Base-by-base conservation (phyloP, 2,888 invertebrate species). In the Steromphala cineraria region DNA sequence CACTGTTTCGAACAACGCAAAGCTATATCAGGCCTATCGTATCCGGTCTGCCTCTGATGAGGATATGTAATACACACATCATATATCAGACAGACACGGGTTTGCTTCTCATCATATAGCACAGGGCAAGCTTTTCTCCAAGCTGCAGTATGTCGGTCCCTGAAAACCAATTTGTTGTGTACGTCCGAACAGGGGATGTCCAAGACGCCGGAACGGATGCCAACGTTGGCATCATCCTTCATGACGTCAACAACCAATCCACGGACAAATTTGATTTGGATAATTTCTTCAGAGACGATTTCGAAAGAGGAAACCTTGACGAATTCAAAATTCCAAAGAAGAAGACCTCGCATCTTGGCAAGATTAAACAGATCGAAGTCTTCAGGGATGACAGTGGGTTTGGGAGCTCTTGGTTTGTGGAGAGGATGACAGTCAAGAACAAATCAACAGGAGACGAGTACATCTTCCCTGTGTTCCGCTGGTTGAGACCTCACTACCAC, bases 111-210 rank as follows among this genome's bases (percentile, higher is more conserved):
- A 10, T 13, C 5, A 10, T 10, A 13, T 10, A 8, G 13, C 46
- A 46, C 46, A 46, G 46, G 46, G 1, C 36, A 36, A 3, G 36
- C 3, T 36, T 36, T 8, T 5, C 46, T 46, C 10, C 46, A 1
- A 46, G 53, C 53, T 53, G 5, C 24, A 31, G 17, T 19, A 46
- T 46, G 53, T 21, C 28, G 24, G 8, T 28, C 62, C 4, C 28
- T 28, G 8, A 21, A 13, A 24, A 62, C 10, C 28, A 62, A 53
- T 87, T 87, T 74, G 76, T 84, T n/a, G 87, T 94, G 15, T 91
- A 91, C 75, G 93, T 94, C 15, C 91, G 91, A 53, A 94, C 94
- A 0, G 94, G 94, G 0, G 94, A 94, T 84, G 89, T 91, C n/a
- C 92, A 91, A 77, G 90, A 91, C 8, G 92, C 93, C 0, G 93